Evolutionary conservation across 2,888 invertebrate genomes (phyloP).

Genomic region (Coelogynopora nodosa): DNA sequence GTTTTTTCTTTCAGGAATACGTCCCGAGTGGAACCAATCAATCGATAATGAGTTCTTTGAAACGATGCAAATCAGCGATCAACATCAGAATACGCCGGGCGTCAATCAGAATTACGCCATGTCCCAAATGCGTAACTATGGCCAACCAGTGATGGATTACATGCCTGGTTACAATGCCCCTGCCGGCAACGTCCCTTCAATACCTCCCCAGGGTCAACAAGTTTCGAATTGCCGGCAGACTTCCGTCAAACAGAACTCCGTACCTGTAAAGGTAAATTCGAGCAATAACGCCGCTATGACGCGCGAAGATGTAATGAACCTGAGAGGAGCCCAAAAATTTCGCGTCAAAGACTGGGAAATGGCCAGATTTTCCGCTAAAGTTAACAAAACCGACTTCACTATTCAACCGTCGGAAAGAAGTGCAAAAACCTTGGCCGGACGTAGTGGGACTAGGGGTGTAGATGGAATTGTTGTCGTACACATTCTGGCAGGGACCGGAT

Average conservation of each 20-base stretch:
- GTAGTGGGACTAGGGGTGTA: conserved; percentile 15
- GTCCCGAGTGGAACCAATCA: not conserved
- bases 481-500: conserved; percentile 64
- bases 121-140: not conserved
- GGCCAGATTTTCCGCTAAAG: conserved; percentile 42
- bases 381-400: conserved; percentile 42
- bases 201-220: not conserved
- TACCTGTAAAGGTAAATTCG: not conserved
- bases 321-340: not conserved
- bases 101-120: not conserved
- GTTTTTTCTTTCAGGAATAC: not conserved
- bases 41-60: conserved; percentile 1
- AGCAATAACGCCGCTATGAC: not conserved
- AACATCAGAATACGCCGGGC: not conserved
- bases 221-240: not conserved
- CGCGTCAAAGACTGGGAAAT: conserved; percentile 45
- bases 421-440: conserved; percentile 26
- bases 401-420: conserved; percentile 34
- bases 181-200: not conserved
- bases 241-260: conserved; percentile 1
- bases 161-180: not conserved
- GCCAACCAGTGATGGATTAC: not conserved
- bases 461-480: conserved; percentile 58
- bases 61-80: not conserved
- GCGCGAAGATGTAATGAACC: conserved; percentile 32